Evolutionary conservation across 2,797 vertebrate species (phyloP).

Genomic region (Anguilla anguilla): DNA sequence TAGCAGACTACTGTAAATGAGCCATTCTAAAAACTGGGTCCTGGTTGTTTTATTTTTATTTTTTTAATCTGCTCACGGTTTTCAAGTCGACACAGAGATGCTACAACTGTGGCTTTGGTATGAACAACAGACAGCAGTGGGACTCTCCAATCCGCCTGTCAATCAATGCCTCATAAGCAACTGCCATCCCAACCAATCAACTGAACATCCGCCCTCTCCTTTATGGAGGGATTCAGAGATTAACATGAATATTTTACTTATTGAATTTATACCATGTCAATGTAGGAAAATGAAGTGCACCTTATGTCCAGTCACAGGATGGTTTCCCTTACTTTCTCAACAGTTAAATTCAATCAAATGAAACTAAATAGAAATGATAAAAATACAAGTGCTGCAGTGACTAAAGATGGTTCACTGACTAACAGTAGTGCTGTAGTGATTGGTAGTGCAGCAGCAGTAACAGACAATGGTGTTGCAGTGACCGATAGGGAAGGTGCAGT

Average conservation of each 20-base stretch:
- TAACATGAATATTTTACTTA: neutral
- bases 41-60: neutral
- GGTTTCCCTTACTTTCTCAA: neutral
- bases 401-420: neutral
- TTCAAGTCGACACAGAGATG: neutral
- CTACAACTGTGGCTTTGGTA: neutral
- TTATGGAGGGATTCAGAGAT: neutral
- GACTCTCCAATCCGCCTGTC: neutral
- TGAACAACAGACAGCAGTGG: neutral
- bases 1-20: neutral
- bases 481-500: neutral
- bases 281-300: neutral
- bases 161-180: neutral
- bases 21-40: neutral
- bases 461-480: neutral
- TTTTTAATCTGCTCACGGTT: neutral
- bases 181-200: neutral
- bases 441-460: neutral
- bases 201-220: neutral
- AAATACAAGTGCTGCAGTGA: neutral
- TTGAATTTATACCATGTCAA: too few species aligned
- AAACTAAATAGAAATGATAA: neutral
- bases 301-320: neutral
- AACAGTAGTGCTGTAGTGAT: neutral
- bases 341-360: neutral